Percentiles rank a stretch among this genome's conserved stretches.
These are phyloP conservation scores for Bellardia pandia DNA, from an alignment of 2,888 invertebrate genomes.

Conservation along the genomic window DNA sequence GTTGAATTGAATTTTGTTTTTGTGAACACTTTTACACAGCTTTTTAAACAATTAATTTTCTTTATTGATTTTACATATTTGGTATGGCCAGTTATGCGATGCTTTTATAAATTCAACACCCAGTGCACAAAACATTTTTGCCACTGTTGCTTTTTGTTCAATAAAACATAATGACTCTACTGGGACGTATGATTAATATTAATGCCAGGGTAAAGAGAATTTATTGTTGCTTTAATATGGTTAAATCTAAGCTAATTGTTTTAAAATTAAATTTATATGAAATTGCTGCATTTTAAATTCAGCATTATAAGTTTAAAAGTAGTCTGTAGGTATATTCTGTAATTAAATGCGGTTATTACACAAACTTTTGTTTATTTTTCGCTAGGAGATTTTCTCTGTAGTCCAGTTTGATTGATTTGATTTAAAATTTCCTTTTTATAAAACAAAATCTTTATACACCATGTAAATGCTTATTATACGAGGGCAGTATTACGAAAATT, in stretches of 20 bases:
- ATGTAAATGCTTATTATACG: too few species aligned
- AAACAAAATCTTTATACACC: too few species aligned
- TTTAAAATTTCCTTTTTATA: too few species aligned
- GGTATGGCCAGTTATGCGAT: not conserved
- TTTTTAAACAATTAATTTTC: not conserved
- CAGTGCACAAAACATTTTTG: slow-evolving; percentile 18
- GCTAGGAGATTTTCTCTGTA: too few species aligned
- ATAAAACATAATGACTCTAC: slow-evolving; percentile 34
- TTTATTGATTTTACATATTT: not conserved
- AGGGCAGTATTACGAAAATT: too few species aligned
- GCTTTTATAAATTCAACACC: not conserved
- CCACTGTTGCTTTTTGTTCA: not conserved
- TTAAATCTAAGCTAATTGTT: not conserved
- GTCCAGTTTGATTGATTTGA: too few species aligned
- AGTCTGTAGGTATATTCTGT: too few species aligned
- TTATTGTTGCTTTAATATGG: not conserved
- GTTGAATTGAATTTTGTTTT: too few species aligned
- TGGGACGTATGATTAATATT: slow-evolving; percentile 37
- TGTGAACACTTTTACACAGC: not conserved
- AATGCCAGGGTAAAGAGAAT: slow-evolving; percentile 9
- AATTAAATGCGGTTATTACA: too few species aligned
- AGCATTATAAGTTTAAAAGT: not conserved
- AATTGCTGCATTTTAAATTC: not conserved
- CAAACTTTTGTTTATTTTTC: too few species aligned
- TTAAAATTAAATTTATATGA: not conserved